Conservation (phyloP, 1,140 invertebrate genomes). For the Zaprionus kolodkinae region DNA sequence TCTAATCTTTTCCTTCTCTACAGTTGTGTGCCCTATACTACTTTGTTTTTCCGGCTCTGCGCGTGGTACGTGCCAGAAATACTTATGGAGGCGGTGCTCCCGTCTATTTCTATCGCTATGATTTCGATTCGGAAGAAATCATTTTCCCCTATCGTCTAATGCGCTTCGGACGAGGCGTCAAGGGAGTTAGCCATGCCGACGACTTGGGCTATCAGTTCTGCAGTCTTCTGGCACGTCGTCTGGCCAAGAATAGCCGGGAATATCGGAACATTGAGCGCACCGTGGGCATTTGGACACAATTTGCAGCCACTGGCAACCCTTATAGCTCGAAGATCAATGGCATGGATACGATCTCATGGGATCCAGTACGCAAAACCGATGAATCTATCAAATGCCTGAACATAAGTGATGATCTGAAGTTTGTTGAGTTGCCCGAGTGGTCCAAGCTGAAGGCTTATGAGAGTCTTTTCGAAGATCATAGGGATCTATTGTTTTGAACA, state of each 20-base stretch:
- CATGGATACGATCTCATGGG: conserved; percentile 69
- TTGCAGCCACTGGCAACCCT: conserved; percentile 83
- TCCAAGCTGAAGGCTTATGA: conserved; percentile 84
- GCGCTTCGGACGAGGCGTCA: conserved; percentile 75
- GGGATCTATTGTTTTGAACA: conserved; percentile 61
- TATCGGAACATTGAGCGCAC: conserved; percentile 82
- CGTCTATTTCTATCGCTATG: conserved; percentile 84
- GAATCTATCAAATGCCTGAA: conserved; percentile 82
- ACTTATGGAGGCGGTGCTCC: conserved; percentile 76
- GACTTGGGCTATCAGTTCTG: conserved; percentile 88
- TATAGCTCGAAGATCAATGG: conserved; percentile 71
- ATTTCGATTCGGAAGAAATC: conserved; percentile 81
- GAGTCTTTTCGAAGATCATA: conserved; percentile 64
- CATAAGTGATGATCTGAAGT: conserved; percentile 82
- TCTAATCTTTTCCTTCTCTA: not conserved
- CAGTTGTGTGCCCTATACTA: conserved; percentile 74
- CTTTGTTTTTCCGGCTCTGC: conserved; percentile 83
- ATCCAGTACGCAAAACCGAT: conserved; percentile 71
- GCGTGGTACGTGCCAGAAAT: conserved; percentile 72
- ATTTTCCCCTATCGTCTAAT: conserved; percentile 79
- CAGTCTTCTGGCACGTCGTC: conserved; percentile 82
- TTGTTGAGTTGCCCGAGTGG: conserved; percentile 83
- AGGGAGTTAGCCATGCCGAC: conserved; percentile 86
- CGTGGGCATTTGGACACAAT: conserved; percentile 84
- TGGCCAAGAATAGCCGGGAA: conserved; percentile 76